Base-by-base conservation (phyloP, 2,113 vertebrate genomes). In the Campylomormyrus tamandua region DNA sequence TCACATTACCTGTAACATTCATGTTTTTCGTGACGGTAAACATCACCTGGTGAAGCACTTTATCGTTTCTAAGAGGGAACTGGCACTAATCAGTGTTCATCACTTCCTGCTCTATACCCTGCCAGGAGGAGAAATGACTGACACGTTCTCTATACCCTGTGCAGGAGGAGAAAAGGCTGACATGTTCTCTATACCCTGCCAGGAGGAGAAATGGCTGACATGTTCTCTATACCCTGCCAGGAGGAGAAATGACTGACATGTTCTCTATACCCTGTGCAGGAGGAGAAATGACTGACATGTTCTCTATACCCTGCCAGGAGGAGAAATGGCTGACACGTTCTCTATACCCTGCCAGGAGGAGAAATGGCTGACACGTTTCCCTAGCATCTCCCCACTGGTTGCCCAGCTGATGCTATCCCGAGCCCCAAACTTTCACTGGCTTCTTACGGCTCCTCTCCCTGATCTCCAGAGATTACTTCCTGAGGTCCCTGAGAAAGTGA, bases 371-470 rank as follows among this genome's bases (percentile, higher is more conserved):
- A 93, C 96, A 89, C 90, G 93, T 89, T 99, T 99, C 93, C 98
- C 98, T 1, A 96, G 95, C 93, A 92, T 99, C 87, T 99, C 96
- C 92, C 96, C 97, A 87, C 91, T 99, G 91, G 97, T 98, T 87
- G 95, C 97, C 92, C 98, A 98, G 92, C 93, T 97, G 6, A 98
- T 99, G 97, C 91, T 99, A 91, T 96, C 90, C 88, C 97, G 95
- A 93, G 95, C 90, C 7, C 94, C 95, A 3, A 96, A 97, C 0
- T 27, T 98, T 91, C 93, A 93, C n/a, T 97, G 94, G 93, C 94
- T 98, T 50, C 94, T 99, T 91, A 91, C 91, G 92, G 96, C 97
- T 91, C 94, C 96, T 15, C 92, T 96, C 89, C 31, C 94, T 88
- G 95, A 98, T 93, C 96, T 99, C 83, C 93, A 95, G 87, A 92